A percentile compares a stretch with the other conserved stretches of the same genome.
These are phyloP conservation scores for Xanthia icteritia DNA, from an alignment of 2,888 invertebrate species.

Conservation along the genomic window DNA sequence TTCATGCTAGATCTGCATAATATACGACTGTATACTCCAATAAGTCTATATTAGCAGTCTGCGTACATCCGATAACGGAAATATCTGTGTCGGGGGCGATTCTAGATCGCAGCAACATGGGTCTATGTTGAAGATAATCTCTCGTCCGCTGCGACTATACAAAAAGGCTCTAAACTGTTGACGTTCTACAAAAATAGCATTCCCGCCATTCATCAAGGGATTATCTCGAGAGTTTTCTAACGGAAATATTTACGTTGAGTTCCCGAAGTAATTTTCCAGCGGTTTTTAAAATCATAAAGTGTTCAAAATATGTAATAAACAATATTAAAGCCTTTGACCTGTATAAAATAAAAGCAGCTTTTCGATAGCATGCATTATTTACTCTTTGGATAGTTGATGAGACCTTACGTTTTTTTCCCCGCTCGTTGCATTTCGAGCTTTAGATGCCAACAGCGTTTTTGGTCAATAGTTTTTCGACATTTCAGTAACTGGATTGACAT, in stretches of 20 bases:
- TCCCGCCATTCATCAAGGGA: neutral
- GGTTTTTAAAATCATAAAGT: neutral
- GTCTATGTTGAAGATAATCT: neutral
- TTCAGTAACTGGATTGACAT: no score
- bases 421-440: no score
- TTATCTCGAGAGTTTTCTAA: neutral
- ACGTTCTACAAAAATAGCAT: neutral
- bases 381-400: no score
- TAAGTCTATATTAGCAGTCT: neutral
- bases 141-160: neutral
- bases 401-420: no score
- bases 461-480: no score
- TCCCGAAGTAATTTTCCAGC: neutral
- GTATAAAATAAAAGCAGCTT: neutral
- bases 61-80: neutral
- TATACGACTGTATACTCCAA: neutral
- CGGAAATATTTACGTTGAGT: neutral
- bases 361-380: no score
- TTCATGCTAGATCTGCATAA: neutral
- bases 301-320: neutral
- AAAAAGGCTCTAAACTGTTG: conserved; percentile 6
- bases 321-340: neutral
- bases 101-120: conserved; percentile 1
- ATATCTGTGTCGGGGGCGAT: no score
- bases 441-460: no score